Evolutionary conservation across 2,113 vertebrate genomes (phyloP), one percentile per base, ranked within the genome.

Genomic region (Pitta sordida): DNA sequence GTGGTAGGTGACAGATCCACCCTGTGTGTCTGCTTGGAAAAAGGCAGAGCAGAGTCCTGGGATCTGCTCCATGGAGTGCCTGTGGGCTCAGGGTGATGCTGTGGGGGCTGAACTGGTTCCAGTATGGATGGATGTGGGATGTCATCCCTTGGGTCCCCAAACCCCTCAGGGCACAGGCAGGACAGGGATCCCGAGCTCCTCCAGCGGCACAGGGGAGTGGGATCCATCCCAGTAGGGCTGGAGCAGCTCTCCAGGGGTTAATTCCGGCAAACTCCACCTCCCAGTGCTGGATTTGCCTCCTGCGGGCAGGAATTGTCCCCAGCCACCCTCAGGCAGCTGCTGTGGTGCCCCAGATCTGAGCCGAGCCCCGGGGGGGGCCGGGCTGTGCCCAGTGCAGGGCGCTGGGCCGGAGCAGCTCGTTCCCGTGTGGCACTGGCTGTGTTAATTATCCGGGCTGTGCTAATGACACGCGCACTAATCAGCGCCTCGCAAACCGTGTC

Each of bases 41-140:
- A 4, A 44, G 64, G 30, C n/a, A 14, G 20, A 34, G 37, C 43
- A 2, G 60, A 48, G 11, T n/a, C 55, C 62, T 63, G 39, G 60
- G 39, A 9, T 34, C 22, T 23, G 15, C 30, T 63, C 19, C 16
- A 23, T 0, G 3, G 29, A 36, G 27, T 23, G 22, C 1, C 30
- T 0, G 0, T 3, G 6, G 23, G 58, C 29, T 49, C 0, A 1
- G 37, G 32, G 5, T n/a, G 77, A 3, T 48, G 78, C 55, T 59
- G 16, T 4, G 0, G 3, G 76, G 1, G 1, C 32, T 15, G 51
- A 56, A 1, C 69, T 6, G 23, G 21, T 41, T 44, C 44, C 0
- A 1, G 19, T 9, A 0, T 1, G 12, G 7, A 13, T 10, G 13
- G 11, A 13, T 2, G 1, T 34, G 7, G 0, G 6, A 5, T 22